phyloP scores from a whole-genome alignment of 2,888 invertebrate species.

The Plagiodera versicolora region DNA sequence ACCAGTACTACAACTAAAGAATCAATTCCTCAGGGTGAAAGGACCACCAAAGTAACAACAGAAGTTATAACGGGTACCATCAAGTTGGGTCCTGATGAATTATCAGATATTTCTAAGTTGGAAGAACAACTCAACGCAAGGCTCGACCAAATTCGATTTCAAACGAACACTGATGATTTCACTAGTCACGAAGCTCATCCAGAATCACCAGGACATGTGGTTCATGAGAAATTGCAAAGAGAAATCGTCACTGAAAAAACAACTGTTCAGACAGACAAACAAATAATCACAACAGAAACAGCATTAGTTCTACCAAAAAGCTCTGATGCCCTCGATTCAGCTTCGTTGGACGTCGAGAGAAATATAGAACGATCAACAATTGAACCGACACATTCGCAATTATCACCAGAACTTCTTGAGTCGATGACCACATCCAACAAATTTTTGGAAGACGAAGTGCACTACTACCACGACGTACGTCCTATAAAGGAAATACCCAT shows the following conservation, averaged over 20 bases:
- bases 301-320: background rate
- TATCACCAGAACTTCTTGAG: background rate
- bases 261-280: background rate
- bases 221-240: background rate
- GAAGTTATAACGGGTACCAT: conserved; percentile 30
- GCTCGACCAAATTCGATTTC: conserved; percentile 21
- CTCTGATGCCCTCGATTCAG: background rate
- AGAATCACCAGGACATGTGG: background rate
- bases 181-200: background rate
- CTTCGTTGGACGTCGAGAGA: background rate
- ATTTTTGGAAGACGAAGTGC: conserved; percentile 27
- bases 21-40: conserved; percentile 28
- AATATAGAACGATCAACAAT: background rate
- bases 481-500: background rate
- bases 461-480: conserved; percentile 25
- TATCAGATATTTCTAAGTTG: conserved; percentile 26
- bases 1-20: conserved; percentile 33
- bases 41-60: conserved; percentile 30
- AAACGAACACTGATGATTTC: background rate
- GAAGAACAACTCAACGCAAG: conserved; percentile 28
- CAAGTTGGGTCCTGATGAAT: conserved; percentile 21
- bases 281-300: background rate
- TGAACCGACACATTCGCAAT: background rate
- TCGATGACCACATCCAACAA: conserved; percentile 6
- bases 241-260: background rate